Conservation (phyloP, 1,140 invertebrate genomes). For the Cyphomyrmex costatus region DNA sequence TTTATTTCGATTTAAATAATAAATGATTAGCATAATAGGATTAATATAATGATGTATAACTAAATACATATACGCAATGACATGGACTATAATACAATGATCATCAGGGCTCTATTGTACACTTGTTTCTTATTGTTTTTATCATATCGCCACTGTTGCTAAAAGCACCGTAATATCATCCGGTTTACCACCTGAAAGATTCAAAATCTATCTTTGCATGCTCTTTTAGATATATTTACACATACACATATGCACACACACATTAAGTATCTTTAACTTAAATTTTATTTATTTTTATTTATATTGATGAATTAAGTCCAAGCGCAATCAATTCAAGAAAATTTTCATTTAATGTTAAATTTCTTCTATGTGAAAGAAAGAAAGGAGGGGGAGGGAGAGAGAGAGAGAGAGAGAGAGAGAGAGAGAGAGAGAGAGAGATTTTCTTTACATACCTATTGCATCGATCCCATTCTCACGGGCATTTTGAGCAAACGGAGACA, state of each 20-base stretch:
- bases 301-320: not conserved
- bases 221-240: too few species aligned
- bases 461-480: conserved; percentile 97
- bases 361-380: not conserved
- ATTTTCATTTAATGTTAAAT: conserved; percentile 27
- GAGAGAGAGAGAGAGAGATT: too few species aligned
- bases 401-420: too few species aligned
- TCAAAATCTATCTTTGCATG: conserved; percentile 43
- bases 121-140: conserved; percentile 76
- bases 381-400: too few species aligned
- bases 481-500: conserved; percentile 98
- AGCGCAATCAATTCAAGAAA: not conserved
- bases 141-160: conserved; percentile 93
- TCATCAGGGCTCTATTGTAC: conserved; percentile 81
- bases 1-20: conserved; percentile 82
- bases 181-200: conserved; percentile 96
- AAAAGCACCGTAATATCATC: conserved; percentile 99
- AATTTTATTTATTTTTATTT: not conserved
- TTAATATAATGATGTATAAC: conserved; percentile 79
- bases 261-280: conserved; percentile 19
- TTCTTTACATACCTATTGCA: conserved; percentile 94
- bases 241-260: too few species aligned
- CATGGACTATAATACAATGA: conserved; percentile 87
- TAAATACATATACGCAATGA: conserved; percentile 83
- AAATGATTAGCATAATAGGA: conserved; percentile 79